Evolutionary conservation across 2,797 vertebrate genomes (phyloP), one percentile per base, ranked within the genome.

Genomic region (Manis crassicaudata): DNA sequence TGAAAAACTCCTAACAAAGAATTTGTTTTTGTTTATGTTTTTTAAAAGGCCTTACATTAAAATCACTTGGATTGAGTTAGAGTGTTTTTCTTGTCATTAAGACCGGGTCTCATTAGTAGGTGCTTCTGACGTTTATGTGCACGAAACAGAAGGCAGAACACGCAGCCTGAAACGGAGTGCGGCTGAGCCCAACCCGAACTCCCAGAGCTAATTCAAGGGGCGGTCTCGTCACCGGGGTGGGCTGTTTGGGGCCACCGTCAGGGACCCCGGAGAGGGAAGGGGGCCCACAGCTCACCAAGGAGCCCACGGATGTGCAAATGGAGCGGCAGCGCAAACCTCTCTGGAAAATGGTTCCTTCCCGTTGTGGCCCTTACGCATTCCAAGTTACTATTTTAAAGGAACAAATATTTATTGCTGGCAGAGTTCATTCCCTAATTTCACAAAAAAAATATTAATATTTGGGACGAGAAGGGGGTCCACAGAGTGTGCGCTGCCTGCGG

Each of bases 401-500:
- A 81, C 60, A 67, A 54, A 27, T 14, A 6, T 93, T 29, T 27
- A 17, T 11, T 77, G 52, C 43, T 40, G 52, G 67, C 81, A 72
- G 35, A 65, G 68, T 60, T 89, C 23, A 77, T 46, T 92, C 73
- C 92, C 84, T 32, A 54, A 68, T 96, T 81, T 43, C 60, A 62
- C 46, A 84, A 93, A 97, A 40, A 40, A 46, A 89, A 90, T 0
- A 70, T 17, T 70, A 54, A 40, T 37, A 21, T 58, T 12, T 72
- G 63, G 35, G 88, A 94, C 93, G 93, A 65, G 43, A 83, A 54
- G 93, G 79, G 14, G 58, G 88, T 82, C 63, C 82, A 54, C 76
- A 95, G 73, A 0, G 93, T 6, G 10, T 65, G 95, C 20, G 90
- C n/a, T 73, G 68, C 95, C 60, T 62, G 76, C 29, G 76, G 94